phyloP scores from a whole-genome alignment of 2,797 vertebrate genomes.

The Rhynchotus rufescens region DNA sequence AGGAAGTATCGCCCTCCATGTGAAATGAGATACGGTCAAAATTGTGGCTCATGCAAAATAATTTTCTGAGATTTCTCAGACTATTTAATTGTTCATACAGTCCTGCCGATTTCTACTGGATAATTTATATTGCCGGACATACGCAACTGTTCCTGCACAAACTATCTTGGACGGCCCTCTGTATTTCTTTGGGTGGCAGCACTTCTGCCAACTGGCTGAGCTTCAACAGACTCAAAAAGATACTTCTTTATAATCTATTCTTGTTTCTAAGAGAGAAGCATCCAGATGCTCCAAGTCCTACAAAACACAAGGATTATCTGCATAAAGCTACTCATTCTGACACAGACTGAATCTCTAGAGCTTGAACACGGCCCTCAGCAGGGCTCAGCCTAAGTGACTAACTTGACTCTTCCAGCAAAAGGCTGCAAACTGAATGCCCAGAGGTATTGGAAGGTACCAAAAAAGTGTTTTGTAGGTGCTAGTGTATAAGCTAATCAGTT shows the following conservation, averaged over 20 bases:
- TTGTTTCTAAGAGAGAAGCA: background rate
- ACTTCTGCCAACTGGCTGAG: background rate
- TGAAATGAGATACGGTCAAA: background rate
- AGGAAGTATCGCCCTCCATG: fast-evolving
- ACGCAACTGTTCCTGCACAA: background rate
- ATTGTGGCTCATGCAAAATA: background rate
- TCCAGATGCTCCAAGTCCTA: background rate
- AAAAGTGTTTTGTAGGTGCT: background rate
- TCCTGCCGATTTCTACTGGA: background rate
- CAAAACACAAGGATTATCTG: background rate
- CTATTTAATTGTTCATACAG: background rate
- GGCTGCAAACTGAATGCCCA: background rate
- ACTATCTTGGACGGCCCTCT: background rate
- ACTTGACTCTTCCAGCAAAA: background rate
- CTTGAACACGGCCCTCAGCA: background rate
- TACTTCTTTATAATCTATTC: background rate
- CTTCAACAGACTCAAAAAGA: fast-evolving
- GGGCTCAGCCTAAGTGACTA: background rate
- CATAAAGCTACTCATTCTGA: background rate
- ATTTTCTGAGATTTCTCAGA: background rate
- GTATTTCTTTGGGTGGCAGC: background rate
- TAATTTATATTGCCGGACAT: too few relatives aligned
- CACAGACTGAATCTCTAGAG: background rate
- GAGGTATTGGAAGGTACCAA: background rate
- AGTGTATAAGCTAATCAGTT: background rate